A percentile compares a stretch with the other conserved stretches of the same genome.
Conservation (phyloP, 2,113 vertebrate species). For the Mormyrus lacerda region DNA sequence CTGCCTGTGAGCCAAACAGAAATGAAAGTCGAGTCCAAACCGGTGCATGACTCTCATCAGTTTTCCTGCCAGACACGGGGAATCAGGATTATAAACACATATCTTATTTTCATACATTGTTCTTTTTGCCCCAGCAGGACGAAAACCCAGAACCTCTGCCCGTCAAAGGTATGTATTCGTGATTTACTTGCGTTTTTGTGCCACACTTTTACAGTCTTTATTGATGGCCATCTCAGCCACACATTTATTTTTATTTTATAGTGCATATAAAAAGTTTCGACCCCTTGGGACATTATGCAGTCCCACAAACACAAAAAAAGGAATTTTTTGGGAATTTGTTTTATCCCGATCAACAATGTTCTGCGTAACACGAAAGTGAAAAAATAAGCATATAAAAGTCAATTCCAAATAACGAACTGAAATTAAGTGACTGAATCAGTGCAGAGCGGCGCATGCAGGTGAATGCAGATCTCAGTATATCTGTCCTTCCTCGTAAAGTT, state of each 20-base stretch:
- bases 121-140: slow-evolving; percentile 52
- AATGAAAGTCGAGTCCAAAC: neutral
- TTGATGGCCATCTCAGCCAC: neutral
- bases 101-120: slow-evolving; percentile 4
- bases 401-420: neutral
- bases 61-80: neutral
- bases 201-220: neutral
- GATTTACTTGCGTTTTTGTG: neutral
- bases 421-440: neutral
- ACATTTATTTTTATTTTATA: neutral
- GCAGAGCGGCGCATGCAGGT: neutral
- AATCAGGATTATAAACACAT: neutral
- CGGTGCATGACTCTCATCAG: neutral
- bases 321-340: neutral
- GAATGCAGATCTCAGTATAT: neutral
- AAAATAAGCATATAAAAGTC: neutral
- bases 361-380: neutral
- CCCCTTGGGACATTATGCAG: neutral
- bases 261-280: neutral
- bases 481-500: neutral
- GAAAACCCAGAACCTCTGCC: slow-evolving; percentile 52
- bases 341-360: neutral
- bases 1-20: neutral
- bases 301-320: neutral
- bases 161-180: slow-evolving; percentile 55